Evolutionary conservation across 1,140 invertebrate species (phyloP).

Genomic region (Anagrus nilaparvatae): DNA sequence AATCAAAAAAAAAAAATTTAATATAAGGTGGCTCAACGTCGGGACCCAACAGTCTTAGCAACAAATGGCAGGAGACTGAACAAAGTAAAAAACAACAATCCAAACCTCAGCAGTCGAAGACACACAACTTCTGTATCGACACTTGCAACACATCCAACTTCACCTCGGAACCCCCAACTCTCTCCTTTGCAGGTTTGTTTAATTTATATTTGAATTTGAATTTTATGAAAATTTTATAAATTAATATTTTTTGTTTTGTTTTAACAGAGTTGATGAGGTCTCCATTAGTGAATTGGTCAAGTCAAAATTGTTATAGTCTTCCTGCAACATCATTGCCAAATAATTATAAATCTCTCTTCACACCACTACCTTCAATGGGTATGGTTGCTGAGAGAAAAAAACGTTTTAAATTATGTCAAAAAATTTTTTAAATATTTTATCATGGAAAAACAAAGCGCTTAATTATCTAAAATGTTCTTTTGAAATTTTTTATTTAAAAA

Average conservation of each 20-base stretch:
- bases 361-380: slow-evolving; percentile 47
- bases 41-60: slow-evolving; percentile 28
- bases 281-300: slow-evolving; percentile 36
- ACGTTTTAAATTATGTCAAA: slow-evolving; percentile 43
- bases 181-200: slow-evolving; percentile 44
- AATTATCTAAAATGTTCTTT: neutral
- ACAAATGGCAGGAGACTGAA: slow-evolving; percentile 32
- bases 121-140: slow-evolving; percentile 26
- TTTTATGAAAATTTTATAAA: too few species aligned
- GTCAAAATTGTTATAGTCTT: slow-evolving; percentile 40
- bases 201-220: too few species aligned
- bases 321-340: slow-evolving; percentile 36
- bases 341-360: slow-evolving; percentile 38
- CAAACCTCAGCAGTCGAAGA: slow-evolving; percentile 29
- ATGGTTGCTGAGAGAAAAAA: slow-evolving; percentile 61
- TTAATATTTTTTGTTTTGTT: too few species aligned
- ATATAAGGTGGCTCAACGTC: slow-evolving; percentile 35
- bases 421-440: slow-evolving; percentile 3
- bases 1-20: too few species aligned
- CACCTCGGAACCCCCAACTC: slow-evolving; percentile 48
- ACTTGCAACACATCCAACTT: slow-evolving; percentile 32
- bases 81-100: slow-evolving; percentile 35
- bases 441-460: slow-evolving; percentile 3
- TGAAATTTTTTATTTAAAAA: neutral
- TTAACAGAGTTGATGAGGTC: slow-evolving; percentile 45